Base-by-base conservation (phyloP, 2,113 vertebrate species). In the Onychostoma macrolepis region DNA sequence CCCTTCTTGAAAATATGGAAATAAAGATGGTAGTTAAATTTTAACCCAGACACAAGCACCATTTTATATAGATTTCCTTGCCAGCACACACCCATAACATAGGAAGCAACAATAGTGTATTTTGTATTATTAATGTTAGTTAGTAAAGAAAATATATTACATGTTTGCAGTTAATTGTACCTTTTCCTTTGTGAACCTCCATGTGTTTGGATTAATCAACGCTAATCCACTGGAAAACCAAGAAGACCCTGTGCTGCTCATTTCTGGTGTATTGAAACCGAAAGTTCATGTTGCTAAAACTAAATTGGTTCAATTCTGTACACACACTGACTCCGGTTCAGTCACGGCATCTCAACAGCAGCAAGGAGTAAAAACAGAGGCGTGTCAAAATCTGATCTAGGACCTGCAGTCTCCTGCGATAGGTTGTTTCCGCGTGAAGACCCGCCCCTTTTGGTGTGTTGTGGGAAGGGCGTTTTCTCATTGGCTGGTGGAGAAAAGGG, bases 251-350 rank as follows among this genome's bases (percentile, higher is more conserved):
- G 7, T 0, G 45, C 2, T 6, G 53, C 11, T 75, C 85, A 87
- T 81, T 87, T 82, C 26, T 48, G 1, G 7, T 10, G 50, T 75
- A 87, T 5, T 74, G 85, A 87, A 87, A 87, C n/a, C 38, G 85
- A 82, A 87, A 87, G 67, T 19, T 61, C 0, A 10, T 56, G 33
- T 24, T 36, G 26, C 24, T 33, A n/a, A 83, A 33, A 36, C 24
- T 56, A 26, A 41, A 38, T 3, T 11, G 4, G 4, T 33, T 28
- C 12, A 1, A 36, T 19, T 24, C 1, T n/a, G 21, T 83, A 13
- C 3, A 1, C 6, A 21, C 45, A 33, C 81, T 72, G 81, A 83
- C 30, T 38, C 45, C 19, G 43, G 4, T 15, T 71, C 81, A 72
- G 81, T 38, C 21, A 12, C 50, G 26, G 2, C 2, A 10, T 72